Evolutionary conservation across 1,140 invertebrate species (phyloP), one percentile per base, ranked within the genome.

Genomic region (Cotesia glomerata): DNA sequence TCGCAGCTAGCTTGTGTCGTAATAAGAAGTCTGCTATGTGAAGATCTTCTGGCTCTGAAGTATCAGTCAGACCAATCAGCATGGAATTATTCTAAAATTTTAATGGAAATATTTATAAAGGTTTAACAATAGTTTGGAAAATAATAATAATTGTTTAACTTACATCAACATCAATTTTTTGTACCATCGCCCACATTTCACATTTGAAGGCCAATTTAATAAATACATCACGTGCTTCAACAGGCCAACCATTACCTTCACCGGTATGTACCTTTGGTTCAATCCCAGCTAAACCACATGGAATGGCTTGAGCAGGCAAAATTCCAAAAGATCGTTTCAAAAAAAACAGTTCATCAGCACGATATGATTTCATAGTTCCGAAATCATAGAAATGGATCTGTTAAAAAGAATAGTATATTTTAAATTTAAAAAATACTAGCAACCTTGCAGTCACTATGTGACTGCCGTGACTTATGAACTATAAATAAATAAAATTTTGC

Each of bases 331-430:
- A 67, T 26, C 79, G 75, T 58, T 83, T 77, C 7, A 87, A 76
- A 68, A 80, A 87, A 45, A 73, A 81, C 5, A 87, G 2, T 9
- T 78, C 72, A 0, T 79, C 52, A 5, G 79, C 56, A 13, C 73
- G 9, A 73, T 81, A 80, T 4, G 78, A 74, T 63, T 82, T 78
- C 0, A 85, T 18, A 5, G 86, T 87, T 1, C 86, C 86, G 63
- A 79, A 87, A 56, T 87, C 86, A 62, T 86, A 86, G 71, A 86
- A 87, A 8, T 82, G 49, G 35, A 87, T 67, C 86, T 87, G 56
- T 51, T 56, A 62, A 56, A 59, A 58, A 61, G n/a, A n/a, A n/a
- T n/a, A n/a, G n/a, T n/a, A n/a, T n/a, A n/a, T n/a, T n/a, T n/a
- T n/a, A n/a, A n/a, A n/a, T n/a, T n/a, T n/a, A n/a, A n/a, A n/a